Percentiles rank a stretch among this genome's conserved stretches.
Conservation (phyloP, 2,113 vertebrate species). For the Paralichthys olivaceus region DNA sequence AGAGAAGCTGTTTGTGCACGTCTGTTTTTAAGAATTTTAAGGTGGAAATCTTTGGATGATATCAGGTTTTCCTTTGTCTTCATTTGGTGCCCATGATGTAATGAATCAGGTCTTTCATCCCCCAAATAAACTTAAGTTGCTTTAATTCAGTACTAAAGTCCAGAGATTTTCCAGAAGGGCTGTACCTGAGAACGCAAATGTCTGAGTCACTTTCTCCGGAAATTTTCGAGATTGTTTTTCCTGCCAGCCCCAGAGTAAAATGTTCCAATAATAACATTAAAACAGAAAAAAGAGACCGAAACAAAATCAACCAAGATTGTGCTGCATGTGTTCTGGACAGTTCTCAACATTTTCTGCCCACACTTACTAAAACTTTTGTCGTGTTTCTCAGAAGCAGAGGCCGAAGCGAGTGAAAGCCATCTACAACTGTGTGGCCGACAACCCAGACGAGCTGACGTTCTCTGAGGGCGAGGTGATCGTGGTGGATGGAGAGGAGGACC, state of each 20-base stretch:
- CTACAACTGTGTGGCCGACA: slow-evolving; percentile 96
- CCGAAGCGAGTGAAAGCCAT: slow-evolving; percentile 97
- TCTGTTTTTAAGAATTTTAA: background rate
- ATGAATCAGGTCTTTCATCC: no score
- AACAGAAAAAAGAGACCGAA: background rate
- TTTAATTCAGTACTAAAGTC: no score
- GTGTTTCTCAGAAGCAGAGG: slow-evolving; percentile 86
- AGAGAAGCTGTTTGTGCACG: background rate
- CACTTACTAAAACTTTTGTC: background rate
- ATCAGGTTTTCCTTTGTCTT: no score
- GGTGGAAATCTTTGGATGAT: background rate
- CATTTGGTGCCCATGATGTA: no score
- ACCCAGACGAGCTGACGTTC: slow-evolving; percentile 97
- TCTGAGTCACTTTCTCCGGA: no score
- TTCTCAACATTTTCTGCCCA: background rate
- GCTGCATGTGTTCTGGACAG: background rate
- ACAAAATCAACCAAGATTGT: background rate
- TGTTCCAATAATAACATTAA: no score
- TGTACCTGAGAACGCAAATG: no score
- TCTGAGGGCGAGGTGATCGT: slow-evolving; percentile 96
- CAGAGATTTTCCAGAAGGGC: no score
- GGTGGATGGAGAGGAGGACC: slow-evolving; percentile 97
- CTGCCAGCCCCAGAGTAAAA: no score
- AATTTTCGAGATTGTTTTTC: no score
- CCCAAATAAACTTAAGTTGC: no score